Conservation (phyloP, 2,113 vertebrate genomes). For the Benitochromis conjunctus region DNA sequence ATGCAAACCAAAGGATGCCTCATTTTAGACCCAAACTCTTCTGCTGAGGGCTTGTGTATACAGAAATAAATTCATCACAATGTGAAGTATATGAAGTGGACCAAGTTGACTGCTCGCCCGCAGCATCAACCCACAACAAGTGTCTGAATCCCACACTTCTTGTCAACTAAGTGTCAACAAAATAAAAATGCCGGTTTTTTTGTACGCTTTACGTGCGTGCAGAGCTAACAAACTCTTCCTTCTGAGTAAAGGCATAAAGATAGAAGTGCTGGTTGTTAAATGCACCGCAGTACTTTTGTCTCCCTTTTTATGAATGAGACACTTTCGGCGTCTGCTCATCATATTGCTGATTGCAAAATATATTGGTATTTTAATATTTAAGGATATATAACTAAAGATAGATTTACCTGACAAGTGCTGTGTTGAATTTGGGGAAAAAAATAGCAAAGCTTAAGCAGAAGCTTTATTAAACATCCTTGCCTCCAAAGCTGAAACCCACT, state of each 20-base stretch:
- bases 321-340: not conserved
- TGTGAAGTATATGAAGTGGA: not conserved
- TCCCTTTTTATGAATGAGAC: not conserved
- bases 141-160: constrained; percentile 4
- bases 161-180: constrained; percentile 1
- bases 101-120: not conserved
- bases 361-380: not conserved
- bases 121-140: constrained; percentile 16
- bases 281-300: not conserved
- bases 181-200: not conserved
- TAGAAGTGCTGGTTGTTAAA: not conserved
- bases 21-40: not conserved
- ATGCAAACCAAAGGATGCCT: not conserved
- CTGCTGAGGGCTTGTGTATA: not conserved
- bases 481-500: not conserved
- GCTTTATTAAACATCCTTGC: not conserved
- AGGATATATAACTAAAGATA: not conserved
- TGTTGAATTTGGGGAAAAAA: not conserved
- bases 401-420: not conserved
- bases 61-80: not conserved
- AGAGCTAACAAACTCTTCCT: not conserved
- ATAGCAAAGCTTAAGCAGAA: not conserved
- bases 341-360: not conserved
- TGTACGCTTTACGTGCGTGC: not conserved
- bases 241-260: not conserved